Evolutionary conservation across 2,888 invertebrate species (phyloP).

Genomic region (Stegophylla sp.): DNA sequence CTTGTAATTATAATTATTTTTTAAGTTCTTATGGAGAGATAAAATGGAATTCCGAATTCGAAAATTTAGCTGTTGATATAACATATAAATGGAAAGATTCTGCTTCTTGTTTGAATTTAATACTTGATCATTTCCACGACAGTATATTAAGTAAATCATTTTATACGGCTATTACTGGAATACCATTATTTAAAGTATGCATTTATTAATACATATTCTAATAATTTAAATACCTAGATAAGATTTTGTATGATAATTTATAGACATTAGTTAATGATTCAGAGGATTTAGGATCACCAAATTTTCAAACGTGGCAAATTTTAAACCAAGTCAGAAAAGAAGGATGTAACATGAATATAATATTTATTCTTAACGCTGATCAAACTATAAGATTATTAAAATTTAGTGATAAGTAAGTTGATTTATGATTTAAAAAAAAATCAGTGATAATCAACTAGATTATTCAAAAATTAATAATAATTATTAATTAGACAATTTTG

Average conservation of each 20-base stretch:
- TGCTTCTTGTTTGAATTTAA: conserved; percentile 44
- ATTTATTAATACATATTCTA: too few relatives aligned
- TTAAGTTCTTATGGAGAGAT: conserved; percentile 7
- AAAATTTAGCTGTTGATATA: conserved; percentile 46
- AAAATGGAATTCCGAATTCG: conserved; percentile 42
- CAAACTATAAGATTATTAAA: conserved; percentile 74
- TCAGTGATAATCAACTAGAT: conserved; percentile 71
- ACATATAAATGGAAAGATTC: conserved; percentile 43
- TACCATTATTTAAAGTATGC: conserved; percentile 48
- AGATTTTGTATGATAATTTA: conserved; percentile 53
- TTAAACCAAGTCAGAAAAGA: conserved; percentile 69
- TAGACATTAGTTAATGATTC: conserved; percentile 71
- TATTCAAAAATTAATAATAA: neutral
- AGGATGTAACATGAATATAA: conserved; percentile 76
- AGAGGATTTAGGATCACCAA: conserved; percentile 73
- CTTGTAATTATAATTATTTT: conserved; percentile 11
- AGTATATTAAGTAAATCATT: conserved; percentile 25
- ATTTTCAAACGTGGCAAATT: conserved; percentile 69
- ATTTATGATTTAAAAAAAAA: too few relatives aligned
- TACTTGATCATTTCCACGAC: conserved; percentile 36
- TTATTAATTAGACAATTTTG: too few relatives aligned
- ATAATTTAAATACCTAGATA: neutral
- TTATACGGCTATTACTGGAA: conserved; percentile 32
- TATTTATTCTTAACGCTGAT: conserved; percentile 76
- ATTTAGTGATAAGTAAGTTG: conserved; percentile 73